Evolutionary conservation across 2,888 invertebrate species (phyloP), one percentile per base, ranked within the genome.

Genomic region (Xestobium rufovillosum): DNA sequence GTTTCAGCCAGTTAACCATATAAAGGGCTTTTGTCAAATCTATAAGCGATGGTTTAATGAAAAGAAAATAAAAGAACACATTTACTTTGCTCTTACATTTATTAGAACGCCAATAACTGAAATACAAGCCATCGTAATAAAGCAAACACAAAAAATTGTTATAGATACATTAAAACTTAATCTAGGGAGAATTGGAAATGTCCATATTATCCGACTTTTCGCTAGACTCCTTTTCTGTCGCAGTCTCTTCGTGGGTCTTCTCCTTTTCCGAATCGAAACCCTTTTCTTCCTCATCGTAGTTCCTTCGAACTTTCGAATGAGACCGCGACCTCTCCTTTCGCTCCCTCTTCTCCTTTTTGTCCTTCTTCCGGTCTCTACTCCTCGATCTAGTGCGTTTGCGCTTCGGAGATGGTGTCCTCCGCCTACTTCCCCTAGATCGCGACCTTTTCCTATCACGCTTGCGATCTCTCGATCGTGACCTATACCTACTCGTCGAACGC

Each of bases 111-210:
- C n/a, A n/a, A n/a, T n/a, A n/a, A n/a, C n/a, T n/a, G n/a, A n/a
- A n/a, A n/a, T n/a, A n/a, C n/a, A n/a, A n/a, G n/a, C n/a, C n/a
- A n/a, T n/a, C n/a, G n/a, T n/a, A n/a, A n/a, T n/a, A n/a, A n/a
- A n/a, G n/a, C n/a, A n/a, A n/a, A n/a, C n/a, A n/a, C n/a, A n/a
- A n/a, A n/a, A n/a, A n/a, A n/a, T n/a, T n/a, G n/a, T n/a, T n/a
- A n/a, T n/a, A n/a, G n/a, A n/a, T n/a, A n/a, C n/a, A n/a, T n/a
- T n/a, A n/a, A n/a, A n/a, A n/a, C n/a, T n/a, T n/a, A n/a, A n/a
- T n/a, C n/a, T n/a, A 19, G 23, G 83, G 83, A 39, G 83, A 83
- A 65, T 83, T 82, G 10, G 83, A 83, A 63, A 83, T 83, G 61
- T 83, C 83, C 83, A 83, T 83, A 58, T 83, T 82, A 61, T 82